Conservation (phyloP, 2,888 invertebrate genomes). For the Caenorhabditis panamensis region DNA sequence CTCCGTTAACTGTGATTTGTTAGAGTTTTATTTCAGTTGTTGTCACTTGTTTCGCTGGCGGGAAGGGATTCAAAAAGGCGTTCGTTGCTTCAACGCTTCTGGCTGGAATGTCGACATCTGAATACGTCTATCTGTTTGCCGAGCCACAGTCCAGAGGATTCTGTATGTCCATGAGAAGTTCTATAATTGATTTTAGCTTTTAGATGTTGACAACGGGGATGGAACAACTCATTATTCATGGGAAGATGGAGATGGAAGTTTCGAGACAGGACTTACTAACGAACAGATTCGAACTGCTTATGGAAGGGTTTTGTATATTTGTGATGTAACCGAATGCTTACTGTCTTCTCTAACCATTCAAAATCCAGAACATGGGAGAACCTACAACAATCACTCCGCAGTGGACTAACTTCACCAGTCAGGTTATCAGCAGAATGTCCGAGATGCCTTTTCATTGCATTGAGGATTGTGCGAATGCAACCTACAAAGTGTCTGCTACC, state of each 20-base stretch:
- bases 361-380: conserved; percentile 49
- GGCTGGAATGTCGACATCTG: conserved; percentile 40
- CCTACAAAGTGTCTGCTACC: conserved; percentile 43
- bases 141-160: conserved; percentile 47
- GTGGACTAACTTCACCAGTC: conserved; percentile 39
- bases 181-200: neutral
- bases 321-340: conserved; percentile 45
- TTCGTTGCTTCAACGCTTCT: conserved; percentile 49
- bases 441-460: conserved; percentile 47
- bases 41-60: conserved; percentile 45
- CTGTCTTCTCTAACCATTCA: no score
- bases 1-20: no score
- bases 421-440: conserved; percentile 41
- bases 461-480: conserved; percentile 38
- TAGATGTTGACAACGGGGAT: conserved; percentile 25
- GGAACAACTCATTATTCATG: conserved; percentile 40
- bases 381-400: conserved; percentile 21
- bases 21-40: conserved; percentile 29
- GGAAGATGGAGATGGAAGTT: conserved; percentile 32
- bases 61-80: conserved; percentile 49
- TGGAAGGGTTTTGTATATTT: conserved; percentile 41
- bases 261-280: conserved; percentile 21
- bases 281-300: conserved; percentile 37
- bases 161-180: conserved; percentile 16
- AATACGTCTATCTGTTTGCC: conserved; percentile 64